Conservation (phyloP, 2,888 invertebrate genomes). For the Pherbina coryleti region DNA sequence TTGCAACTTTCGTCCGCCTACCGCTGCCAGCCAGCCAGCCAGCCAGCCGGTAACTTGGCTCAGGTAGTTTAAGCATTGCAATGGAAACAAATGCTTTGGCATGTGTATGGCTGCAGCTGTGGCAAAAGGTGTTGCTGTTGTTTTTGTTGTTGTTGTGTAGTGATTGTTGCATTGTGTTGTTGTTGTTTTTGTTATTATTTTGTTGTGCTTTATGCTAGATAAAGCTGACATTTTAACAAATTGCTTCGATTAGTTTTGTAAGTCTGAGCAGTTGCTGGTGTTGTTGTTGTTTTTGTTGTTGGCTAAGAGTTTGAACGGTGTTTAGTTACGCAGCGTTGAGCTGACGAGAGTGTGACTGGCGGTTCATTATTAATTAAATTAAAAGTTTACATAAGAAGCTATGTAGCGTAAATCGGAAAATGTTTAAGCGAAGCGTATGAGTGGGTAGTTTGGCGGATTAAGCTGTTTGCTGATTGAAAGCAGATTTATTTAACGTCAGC, state of each 20-base stretch:
- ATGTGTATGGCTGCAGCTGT: constrained; percentile 1
- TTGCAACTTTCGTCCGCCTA: neutral
- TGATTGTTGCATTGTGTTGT: neutral
- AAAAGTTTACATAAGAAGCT: constrained; percentile 14
- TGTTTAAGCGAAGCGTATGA: no score
- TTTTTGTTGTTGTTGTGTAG: neutral
- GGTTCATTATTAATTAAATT: constrained; percentile 34
- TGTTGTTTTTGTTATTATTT: neutral
- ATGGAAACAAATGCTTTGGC: neutral
- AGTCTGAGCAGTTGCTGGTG: constrained; percentile 23
- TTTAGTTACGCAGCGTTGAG: constrained; percentile 53
- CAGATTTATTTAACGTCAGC: no score
- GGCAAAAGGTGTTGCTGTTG: constrained; percentile 1
- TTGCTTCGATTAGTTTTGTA: constrained; percentile 54
- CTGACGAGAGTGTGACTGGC: neutral
- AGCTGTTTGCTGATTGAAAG: no score
- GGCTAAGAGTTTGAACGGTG: constrained; percentile 39
- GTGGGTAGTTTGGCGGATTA: no score
- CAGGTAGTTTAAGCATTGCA: neutral
- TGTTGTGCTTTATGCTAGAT: constrained; percentile 26
- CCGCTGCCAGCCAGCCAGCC: neutral
- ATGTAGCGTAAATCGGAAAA: neutral
- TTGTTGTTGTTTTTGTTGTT: constrained; percentile 25
- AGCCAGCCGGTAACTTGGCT: neutral
- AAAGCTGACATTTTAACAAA: constrained; percentile 56